Evolutionary conservation across 2,888 invertebrate species (phyloP).

Genomic region (Nycteola revayana): DNA sequence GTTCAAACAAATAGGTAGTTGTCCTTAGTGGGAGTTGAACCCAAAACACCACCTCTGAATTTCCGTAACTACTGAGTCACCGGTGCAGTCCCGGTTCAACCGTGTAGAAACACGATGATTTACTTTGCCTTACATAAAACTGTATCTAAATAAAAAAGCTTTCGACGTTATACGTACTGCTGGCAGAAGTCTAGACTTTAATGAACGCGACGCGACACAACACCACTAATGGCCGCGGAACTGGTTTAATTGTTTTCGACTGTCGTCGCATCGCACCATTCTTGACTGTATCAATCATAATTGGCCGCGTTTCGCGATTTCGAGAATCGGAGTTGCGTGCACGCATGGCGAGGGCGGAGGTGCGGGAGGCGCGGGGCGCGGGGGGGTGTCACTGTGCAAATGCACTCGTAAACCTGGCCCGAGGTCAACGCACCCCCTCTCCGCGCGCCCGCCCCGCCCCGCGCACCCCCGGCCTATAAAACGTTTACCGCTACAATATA

Average conservation of each 20-base stretch:
- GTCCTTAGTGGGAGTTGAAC: too few relatives aligned
- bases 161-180: too few relatives aligned
- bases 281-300: slow-evolving; percentile 72
- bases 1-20: too few relatives aligned
- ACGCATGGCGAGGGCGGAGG: slow-evolving; percentile 46
- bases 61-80: too few relatives aligned
- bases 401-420: slow-evolving; percentile 75
- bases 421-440: slow-evolving; percentile 69
- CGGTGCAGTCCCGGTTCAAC: too few relatives aligned
- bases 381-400: slow-evolving; percentile 78
- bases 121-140: too few relatives aligned
- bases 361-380: slow-evolving; percentile 28
- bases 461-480: slow-evolving; percentile 51
- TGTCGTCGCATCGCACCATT: slow-evolving; percentile 47
- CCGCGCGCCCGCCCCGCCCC: slow-evolving; percentile 41
- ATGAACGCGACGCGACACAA: slow-evolving; percentile 28
- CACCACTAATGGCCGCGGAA: not conserved
- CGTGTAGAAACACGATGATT: too few relatives aligned
- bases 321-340: slow-evolving; percentile 60
- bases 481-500: slow-evolving; percentile 68
- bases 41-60: too few relatives aligned
- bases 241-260: slow-evolving; percentile 50
- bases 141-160: too few relatives aligned
- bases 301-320: slow-evolving; percentile 66
- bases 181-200: slow-evolving; percentile 40